Percentiles rank a stretch among this genome's conserved stretches.
Evolutionary conservation across 2,888 invertebrate genomes (phyloP).

Genomic region (Lamellibrachia satsuma): DNA sequence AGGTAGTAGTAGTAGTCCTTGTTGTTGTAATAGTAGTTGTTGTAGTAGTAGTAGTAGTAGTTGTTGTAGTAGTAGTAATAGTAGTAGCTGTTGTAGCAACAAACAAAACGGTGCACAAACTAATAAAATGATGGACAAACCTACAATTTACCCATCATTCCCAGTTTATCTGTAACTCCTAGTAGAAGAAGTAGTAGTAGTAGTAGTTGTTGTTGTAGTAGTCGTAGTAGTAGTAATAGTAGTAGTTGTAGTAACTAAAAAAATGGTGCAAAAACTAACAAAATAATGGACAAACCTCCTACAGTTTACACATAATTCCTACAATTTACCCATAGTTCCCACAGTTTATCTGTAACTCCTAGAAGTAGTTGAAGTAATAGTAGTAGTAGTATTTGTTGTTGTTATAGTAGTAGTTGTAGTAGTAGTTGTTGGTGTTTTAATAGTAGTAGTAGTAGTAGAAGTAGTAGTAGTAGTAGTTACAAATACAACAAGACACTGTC

Average conservation of each 20-base stretch:
- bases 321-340: too few species aligned
- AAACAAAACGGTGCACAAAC: neutral
- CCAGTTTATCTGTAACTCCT: too few species aligned
- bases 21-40: neutral
- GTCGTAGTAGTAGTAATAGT: neutral
- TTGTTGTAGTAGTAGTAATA: neutral
- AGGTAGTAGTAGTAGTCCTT: neutral
- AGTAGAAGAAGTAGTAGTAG: neutral
- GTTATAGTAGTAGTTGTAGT: neutral
- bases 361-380: neutral
- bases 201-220: neutral
- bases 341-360: too few species aligned
- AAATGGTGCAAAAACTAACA: neutral
- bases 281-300: too few species aligned
- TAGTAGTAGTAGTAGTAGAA: too few species aligned
- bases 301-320: too few species aligned
- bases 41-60: neutral
- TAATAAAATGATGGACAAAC: too few species aligned
- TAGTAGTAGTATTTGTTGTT: neutral
- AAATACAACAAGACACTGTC: too few species aligned
- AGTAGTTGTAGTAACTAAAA: constrained; percentile 18
- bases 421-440: neutral
- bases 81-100: constrained; percentile 17
- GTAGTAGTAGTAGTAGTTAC: too few species aligned
- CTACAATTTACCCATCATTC: too few species aligned